A percentile compares a stretch with the other conserved stretches of the same genome.
Evolutionary conservation across 1,140 invertebrate genomes (phyloP).

Genomic region (Batillaria attramentaria): DNA sequence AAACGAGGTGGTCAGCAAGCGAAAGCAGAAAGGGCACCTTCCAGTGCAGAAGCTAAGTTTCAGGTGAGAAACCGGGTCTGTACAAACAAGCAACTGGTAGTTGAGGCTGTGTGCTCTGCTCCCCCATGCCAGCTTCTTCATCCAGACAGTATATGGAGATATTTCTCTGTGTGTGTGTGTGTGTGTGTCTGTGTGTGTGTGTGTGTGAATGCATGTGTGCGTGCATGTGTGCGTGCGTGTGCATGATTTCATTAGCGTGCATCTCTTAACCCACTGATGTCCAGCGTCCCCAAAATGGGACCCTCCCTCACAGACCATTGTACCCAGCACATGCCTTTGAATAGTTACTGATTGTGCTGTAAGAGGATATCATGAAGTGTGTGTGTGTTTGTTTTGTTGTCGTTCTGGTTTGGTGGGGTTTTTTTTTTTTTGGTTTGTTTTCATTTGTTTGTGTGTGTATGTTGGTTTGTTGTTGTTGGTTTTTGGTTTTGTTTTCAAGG

Average conservation of each 20-base stretch:
- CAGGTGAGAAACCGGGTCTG: not conserved
- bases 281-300: no score
- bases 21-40: not conserved
- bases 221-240: not conserved
- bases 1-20: not conserved
- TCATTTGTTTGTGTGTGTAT: not conserved
- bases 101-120: not conserved
- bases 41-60: conserved; percentile 16
- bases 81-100: not conserved
- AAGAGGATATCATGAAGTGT: not conserved
- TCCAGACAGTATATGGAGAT: no score
- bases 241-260: no score
- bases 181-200: not conserved
- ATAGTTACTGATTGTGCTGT: no score
- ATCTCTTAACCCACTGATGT: no score
- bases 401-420: not conserved
- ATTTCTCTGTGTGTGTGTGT: not conserved
- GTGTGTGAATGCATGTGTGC: not conserved
- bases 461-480: not conserved
- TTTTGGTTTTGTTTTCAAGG: not conserved
- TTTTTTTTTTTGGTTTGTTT: not conserved
- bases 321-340: no score
- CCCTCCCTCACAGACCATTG: no score
- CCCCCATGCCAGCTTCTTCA: no score
- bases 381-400: not conserved